These are phyloP conservation scores for Cyanocitta stelleri DNA, from an alignment of 2,113 vertebrate species.

Conservation along the genomic window DNA sequence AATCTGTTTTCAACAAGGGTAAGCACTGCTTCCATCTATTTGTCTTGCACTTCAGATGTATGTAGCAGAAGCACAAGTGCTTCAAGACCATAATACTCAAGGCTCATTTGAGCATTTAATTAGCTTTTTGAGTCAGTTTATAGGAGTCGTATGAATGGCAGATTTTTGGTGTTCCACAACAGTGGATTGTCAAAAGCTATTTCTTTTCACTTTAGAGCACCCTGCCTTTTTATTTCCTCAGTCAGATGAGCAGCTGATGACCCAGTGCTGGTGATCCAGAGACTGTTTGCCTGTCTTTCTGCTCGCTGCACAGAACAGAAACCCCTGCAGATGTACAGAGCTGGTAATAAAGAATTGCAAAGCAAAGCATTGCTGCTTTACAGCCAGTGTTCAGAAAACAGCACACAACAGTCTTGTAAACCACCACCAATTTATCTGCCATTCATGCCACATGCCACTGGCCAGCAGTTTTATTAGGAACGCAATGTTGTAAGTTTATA, in stretches of 20 bases:
- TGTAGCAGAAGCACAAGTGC: not conserved
- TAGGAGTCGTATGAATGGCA: slow-evolving; percentile 10
- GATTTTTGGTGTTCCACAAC: slow-evolving; percentile 17
- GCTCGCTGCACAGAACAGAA: not conserved
- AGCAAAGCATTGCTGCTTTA: not conserved
- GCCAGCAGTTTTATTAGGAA: not conserved
- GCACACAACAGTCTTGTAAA: not conserved
- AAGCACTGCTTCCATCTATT: not conserved
- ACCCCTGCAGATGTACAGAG: not conserved
- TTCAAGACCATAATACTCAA: not conserved
- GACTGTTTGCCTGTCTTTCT: not conserved
- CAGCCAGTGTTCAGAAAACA: not conserved
- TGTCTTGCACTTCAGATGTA: not conserved
- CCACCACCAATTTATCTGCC: not conserved
- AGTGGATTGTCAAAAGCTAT: slow-evolving; percentile 28
- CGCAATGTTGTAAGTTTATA: not conserved
- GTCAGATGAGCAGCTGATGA: slow-evolving; percentile 31
- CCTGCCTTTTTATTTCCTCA: slow-evolving; percentile 30
- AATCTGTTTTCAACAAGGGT: not conserved
- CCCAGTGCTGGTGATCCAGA: not conserved
- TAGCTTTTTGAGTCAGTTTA: not conserved
- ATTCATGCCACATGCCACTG: not conserved
- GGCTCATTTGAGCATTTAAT: slow-evolving; percentile 21
- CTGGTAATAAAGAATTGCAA: not conserved
- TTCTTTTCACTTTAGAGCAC: slow-evolving; percentile 24